Base-by-base conservation (phyloP, 2,888 invertebrate species). In the Tineola bisselliella region DNA sequence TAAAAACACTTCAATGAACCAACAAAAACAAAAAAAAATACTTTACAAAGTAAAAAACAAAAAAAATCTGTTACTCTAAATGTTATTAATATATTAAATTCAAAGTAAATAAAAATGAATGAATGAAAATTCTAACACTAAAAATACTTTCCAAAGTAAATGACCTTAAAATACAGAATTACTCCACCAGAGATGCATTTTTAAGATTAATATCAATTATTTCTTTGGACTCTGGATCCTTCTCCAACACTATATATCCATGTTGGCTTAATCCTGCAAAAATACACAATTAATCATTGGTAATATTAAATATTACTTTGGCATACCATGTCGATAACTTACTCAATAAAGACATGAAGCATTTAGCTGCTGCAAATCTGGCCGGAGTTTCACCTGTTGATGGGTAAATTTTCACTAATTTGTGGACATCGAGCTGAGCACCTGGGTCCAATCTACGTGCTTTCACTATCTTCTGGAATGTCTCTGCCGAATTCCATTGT, bases 321-420 rank as follows among this genome's bases (percentile, higher is more conserved):
- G 10, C 10, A 38, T 38, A 6, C 10, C 10, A 38, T 12, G 10
- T 38, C 25, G 6, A 25, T 2, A 19, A 71, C 78, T 77, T 64
- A 84, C 84, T 84, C 10, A 84, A 72, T 64, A 84, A 69, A 0
- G 84, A 81, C 10, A 70, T 69, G 66, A 84, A 84, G 63, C 83
- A 81, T 2, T 76, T 69, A 0, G 84, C 84, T 0, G 73, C 76
- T 25, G 76, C 75, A 11, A 80, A 62, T 1, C 69, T 64, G 57
- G 63, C 64, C 0, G 71, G 15, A 10, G 77, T 62, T 1, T 71
- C 44, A 0, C 81, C 82, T 0, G 79, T 81, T n/a, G 63, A 62
- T 0, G 60, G 12, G 1, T 79, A 57, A 0, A 84, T 74, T 0
- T n/a, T 65, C 1, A 56, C 31, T 5, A 83, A 67, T 3, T 69